These are phyloP conservation scores for Abscondita cerata DNA, from an alignment of 2,888 invertebrate species.

Conservation along the genomic window DNA sequence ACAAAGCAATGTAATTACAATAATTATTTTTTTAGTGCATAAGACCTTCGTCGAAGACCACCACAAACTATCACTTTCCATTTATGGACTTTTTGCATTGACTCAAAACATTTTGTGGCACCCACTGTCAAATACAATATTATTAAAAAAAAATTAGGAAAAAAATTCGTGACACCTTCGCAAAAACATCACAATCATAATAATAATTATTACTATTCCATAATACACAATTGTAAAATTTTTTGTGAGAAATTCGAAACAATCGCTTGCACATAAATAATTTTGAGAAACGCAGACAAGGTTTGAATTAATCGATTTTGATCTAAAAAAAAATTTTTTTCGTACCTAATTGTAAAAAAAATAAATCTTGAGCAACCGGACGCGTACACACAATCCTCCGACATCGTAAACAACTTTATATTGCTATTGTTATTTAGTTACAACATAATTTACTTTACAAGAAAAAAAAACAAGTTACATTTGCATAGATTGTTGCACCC, in stretches of 20 bases:
- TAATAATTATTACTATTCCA: no score
- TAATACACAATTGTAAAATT: background rate
- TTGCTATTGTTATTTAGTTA: constrained; percentile 20
- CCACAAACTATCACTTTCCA: background rate
- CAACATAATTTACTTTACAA: constrained; percentile 18
- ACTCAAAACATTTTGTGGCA: background rate
- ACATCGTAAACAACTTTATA: constrained; percentile 22
- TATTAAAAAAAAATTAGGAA: no score
- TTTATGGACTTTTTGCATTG: background rate
- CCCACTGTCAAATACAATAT: background rate
- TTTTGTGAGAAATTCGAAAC: background rate
- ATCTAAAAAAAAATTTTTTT: no score
- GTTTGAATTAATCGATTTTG: no score
- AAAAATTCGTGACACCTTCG: background rate
- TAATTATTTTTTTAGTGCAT: background rate
- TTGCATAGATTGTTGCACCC: constrained; percentile 15
- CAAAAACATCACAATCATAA: no score
- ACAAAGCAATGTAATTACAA: background rate
- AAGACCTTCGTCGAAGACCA: background rate
- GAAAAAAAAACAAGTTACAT: constrained; percentile 10
- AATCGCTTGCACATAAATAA: background rate
- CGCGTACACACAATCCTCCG: constrained; percentile 23
- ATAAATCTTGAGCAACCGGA: constrained; percentile 26
- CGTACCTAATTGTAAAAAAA: no score
- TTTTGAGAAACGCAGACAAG: no score